Evolutionary conservation across 92 coral and sea anemone species (phyloP).

Genomic region (Montipora capitata): DNA sequence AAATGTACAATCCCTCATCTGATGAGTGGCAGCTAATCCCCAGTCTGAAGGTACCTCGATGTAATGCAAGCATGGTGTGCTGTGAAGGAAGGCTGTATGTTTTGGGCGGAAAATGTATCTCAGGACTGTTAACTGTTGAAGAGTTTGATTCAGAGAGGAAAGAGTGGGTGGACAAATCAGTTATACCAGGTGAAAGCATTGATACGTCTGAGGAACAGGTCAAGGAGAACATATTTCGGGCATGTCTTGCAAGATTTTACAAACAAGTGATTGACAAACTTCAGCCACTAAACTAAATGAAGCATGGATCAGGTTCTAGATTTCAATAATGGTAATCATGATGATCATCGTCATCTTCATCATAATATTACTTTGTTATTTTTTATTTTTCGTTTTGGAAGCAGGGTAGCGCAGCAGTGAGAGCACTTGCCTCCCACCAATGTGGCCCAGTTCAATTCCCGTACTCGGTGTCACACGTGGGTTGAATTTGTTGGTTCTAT

Average conservation of each 20-base stretch:
- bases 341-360: too few relatives aligned
- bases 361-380: too few relatives aligned
- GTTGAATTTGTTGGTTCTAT: too few relatives aligned
- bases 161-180: slow-evolving; percentile 2
- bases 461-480: too few relatives aligned
- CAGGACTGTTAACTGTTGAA: slow-evolving; percentile 17
- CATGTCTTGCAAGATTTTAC: neutral
- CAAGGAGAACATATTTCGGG: neutral
- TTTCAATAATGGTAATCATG: too few relatives aligned
- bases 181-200: neutral
- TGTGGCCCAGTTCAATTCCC: too few relatives aligned
- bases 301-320: neutral
- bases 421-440: too few relatives aligned
- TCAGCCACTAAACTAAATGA: neutral
- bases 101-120: neutral
- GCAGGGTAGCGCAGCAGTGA: too few relatives aligned
- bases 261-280: neutral
- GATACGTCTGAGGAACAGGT: neutral
- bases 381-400: too few relatives aligned
- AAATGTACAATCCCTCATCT: slow-evolving; percentile 64
- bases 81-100: too few relatives aligned
- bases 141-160: slow-evolving; percentile 3
- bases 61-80: too few relatives aligned
- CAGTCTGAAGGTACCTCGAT: too few relatives aligned
- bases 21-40: slow-evolving; percentile 19